Evolutionary conservation across 2,113 vertebrate species (phyloP).

Genomic region (cattle (Bos taurus)): DNA sequence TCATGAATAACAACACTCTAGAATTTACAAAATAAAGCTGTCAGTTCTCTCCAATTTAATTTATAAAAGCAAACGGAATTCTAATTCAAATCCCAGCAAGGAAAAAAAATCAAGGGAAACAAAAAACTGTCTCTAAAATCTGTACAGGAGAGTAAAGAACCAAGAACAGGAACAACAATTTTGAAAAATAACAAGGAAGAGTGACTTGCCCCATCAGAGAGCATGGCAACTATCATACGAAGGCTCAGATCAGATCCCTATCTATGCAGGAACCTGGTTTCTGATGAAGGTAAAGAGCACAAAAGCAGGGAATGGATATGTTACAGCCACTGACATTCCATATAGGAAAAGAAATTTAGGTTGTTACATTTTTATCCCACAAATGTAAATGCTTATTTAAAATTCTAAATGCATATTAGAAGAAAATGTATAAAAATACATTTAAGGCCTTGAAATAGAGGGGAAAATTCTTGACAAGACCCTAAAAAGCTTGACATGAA

Average conservation of each 20-base stretch:
- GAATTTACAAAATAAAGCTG: neutral
- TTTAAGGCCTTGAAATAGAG: neutral
- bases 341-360: neutral
- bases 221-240: neutral
- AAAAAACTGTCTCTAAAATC: neutral
- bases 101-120: neutral
- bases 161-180: neutral
- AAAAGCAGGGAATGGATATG: neutral
- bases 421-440: neutral
- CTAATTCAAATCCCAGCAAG: neutral
- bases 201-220: neutral
- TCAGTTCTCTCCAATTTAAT: neutral
- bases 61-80: neutral
- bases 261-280: neutral
- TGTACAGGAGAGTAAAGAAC: neutral
- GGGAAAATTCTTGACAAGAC: neutral
- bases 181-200: slow-evolving; percentile 7
- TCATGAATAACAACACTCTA: neutral
- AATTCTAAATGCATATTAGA: neutral
- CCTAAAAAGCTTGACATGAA: neutral
- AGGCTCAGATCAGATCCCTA: neutral
- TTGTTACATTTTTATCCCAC: neutral
- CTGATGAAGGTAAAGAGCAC: neutral
- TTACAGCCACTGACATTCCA: neutral
- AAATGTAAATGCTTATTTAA: neutral